Conservation (phyloP, 2,888 invertebrate genomes). For the Drosophila cracens region DNA sequence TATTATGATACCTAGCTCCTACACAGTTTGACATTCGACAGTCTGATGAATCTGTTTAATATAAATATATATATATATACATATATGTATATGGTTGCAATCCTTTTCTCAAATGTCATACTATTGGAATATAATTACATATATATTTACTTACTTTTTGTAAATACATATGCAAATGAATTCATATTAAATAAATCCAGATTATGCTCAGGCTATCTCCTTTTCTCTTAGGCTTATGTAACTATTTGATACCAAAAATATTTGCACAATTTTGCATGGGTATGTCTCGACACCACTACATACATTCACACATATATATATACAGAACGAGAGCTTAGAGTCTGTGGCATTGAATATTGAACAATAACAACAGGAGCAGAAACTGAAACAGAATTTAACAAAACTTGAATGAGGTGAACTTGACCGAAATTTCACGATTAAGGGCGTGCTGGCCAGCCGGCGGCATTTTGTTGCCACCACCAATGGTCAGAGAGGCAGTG, state of each 20-base stretch:
- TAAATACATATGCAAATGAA: too few species aligned
- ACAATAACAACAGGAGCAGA: conserved; percentile 8
- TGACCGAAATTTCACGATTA: conserved; percentile 44
- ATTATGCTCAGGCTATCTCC: background rate
- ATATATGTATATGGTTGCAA: background rate
- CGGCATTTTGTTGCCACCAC: conserved; percentile 4
- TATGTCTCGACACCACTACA: background rate
- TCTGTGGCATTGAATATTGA: conserved; percentile 6
- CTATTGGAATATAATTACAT: background rate
- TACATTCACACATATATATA: background rate
- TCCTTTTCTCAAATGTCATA: background rate
- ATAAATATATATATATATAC: background rate
- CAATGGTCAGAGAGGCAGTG: conserved; percentile 22
- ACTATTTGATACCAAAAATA: background rate
- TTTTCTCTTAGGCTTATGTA: background rate
- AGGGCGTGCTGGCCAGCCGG: conserved; percentile 24
- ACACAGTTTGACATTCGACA: background rate
- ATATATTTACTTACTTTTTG: background rate
- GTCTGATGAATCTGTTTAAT: background rate
- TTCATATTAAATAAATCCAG: background rate
- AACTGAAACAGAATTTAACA: conserved; percentile 14
- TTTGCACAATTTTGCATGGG: background rate
- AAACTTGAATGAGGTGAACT: conserved; percentile 39
- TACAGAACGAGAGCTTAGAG: background rate
- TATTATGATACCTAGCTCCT: too few species aligned